Conservation (phyloP, 1,140 invertebrate species). For the Saxidomus purpurata region DNA sequence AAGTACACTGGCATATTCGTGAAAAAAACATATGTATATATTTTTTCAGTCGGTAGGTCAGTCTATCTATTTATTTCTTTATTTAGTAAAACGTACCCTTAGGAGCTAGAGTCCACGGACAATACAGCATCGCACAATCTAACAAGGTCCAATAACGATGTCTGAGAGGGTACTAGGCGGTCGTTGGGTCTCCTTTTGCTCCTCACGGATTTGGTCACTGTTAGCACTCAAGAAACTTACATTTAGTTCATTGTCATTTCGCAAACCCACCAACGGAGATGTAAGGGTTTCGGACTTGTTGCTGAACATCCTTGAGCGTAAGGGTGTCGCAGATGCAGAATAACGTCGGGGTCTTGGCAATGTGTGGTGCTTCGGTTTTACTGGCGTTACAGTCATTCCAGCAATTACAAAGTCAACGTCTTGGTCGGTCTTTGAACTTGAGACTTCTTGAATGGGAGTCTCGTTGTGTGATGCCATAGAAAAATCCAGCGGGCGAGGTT, state of each 20-base stretch:
- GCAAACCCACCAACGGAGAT: constrained; percentile 17
- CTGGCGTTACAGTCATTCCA: constrained; percentile 10
- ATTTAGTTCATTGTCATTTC: constrained; percentile 51
- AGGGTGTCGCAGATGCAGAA: neutral
- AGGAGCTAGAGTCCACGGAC: too few species aligned
- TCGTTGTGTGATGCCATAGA: neutral
- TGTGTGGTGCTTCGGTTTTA: neutral
- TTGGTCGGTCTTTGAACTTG: neutral
- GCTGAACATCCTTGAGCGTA: neutral
- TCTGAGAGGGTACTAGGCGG: neutral
- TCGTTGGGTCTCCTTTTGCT: neutral
- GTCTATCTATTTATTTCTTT: too few species aligned
- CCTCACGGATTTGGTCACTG: constrained; percentile 9
- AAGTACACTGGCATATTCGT: too few species aligned
- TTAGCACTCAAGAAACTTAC: constrained; percentile 35
- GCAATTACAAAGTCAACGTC: neutral
- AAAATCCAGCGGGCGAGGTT: constrained; percentile 44
- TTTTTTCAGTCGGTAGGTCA: too few species aligned
- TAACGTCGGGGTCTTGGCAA: neutral
- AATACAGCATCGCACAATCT: neutral
- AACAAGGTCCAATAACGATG: neutral
- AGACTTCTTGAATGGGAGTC: neutral
- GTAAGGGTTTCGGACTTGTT: constrained; percentile 23
- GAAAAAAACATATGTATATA: too few species aligned
- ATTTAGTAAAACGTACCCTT: too few species aligned